Percentiles rank a stretch among this genome's conserved stretches.
phyloP scores from a whole-genome alignment of 2,888 invertebrate genomes.

The Polydrusus tereticollis region DNA sequence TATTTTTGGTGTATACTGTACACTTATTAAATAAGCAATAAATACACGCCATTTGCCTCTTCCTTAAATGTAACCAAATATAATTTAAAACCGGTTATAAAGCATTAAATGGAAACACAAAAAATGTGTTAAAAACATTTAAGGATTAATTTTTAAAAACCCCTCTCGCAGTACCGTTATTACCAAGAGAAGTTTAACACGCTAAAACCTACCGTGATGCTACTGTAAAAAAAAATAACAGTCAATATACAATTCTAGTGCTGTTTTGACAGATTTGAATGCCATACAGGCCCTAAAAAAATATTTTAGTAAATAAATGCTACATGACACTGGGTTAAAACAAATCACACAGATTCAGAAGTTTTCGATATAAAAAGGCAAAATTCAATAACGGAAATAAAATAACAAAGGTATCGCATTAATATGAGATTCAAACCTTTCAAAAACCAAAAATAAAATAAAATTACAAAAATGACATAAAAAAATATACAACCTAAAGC shows the following conservation, averaged over 20 bases:
- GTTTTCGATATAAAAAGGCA: too few species aligned
- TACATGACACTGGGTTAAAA: background rate
- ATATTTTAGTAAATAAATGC: background rate
- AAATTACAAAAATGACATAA: constrained; percentile 5
- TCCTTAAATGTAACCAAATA: too few species aligned
- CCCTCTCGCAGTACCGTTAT: background rate
- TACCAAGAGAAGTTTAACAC: constrained; percentile 13
- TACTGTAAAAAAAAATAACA: constrained; percentile 9
- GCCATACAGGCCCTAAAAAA: background rate
- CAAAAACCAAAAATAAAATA: constrained; percentile 15
- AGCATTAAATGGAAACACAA: too few species aligned
- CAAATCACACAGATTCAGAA: background rate
- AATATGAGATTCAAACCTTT: constrained; percentile 32
- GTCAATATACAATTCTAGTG: constrained; percentile 13
- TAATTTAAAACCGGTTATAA: too few species aligned
- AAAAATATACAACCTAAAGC: constrained; percentile 52
- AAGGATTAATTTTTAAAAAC: background rate
- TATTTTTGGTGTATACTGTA: too few species aligned
- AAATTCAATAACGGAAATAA: background rate
- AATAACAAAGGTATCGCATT: background rate
- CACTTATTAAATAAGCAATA: too few species aligned
- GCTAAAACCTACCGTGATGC: constrained; percentile 18
- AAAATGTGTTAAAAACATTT: background rate
- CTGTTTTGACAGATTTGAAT: constrained; percentile 20
- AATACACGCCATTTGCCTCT: too few species aligned